phyloP scores from a whole-genome alignment of 1,140 invertebrate genomes.

The Trissolcus basalis region DNA sequence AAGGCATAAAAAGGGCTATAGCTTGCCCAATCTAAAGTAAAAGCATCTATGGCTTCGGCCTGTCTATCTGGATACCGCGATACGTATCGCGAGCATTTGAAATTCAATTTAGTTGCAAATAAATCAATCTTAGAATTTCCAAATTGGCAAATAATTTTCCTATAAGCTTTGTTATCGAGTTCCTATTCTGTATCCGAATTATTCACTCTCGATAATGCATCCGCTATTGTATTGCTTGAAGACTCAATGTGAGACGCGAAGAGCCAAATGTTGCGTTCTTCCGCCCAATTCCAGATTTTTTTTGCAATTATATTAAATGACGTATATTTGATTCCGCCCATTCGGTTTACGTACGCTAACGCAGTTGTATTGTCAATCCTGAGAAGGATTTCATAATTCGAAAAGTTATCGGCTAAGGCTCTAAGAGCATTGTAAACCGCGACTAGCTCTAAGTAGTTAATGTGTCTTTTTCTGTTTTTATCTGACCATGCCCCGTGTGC shows the following conservation, averaged over 20 bases:
- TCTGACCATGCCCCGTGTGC: constrained; percentile 13
- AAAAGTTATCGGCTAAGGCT: not conserved
- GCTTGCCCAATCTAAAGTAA: constrained; percentile 18
- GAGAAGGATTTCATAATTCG: constrained; percentile 1
- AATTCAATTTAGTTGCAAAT: constrained; percentile 11
- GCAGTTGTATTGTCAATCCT: constrained; percentile 22
- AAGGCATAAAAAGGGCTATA: constrained; percentile 19
- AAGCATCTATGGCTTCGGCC: constrained; percentile 8
- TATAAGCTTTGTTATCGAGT: not conserved
- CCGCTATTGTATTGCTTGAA: constrained; percentile 1
- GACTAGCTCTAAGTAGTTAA: constrained; percentile 9
- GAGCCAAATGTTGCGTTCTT: constrained; percentile 5
- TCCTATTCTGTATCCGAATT: constrained; percentile 23
- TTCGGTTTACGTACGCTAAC: constrained; percentile 10
- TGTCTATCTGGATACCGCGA: constrained; percentile 9
- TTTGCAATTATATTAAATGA: constrained; percentile 2
- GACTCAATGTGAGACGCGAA: constrained; percentile 11
- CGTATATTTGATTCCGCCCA: constrained; percentile 6
- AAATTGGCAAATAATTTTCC: not conserved
- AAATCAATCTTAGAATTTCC: constrained; percentile 12
- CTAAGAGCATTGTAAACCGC: constrained; percentile 8
- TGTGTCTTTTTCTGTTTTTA: constrained; percentile 2
- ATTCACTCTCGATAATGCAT: constrained; percentile 18
- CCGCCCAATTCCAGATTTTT: constrained; percentile 25
- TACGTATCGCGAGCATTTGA: constrained; percentile 6